Percentiles rank a stretch among this genome's conserved stretches.
phyloP scores from a whole-genome alignment of 2,888 invertebrate species.

The Catocala fraxini region DNA sequence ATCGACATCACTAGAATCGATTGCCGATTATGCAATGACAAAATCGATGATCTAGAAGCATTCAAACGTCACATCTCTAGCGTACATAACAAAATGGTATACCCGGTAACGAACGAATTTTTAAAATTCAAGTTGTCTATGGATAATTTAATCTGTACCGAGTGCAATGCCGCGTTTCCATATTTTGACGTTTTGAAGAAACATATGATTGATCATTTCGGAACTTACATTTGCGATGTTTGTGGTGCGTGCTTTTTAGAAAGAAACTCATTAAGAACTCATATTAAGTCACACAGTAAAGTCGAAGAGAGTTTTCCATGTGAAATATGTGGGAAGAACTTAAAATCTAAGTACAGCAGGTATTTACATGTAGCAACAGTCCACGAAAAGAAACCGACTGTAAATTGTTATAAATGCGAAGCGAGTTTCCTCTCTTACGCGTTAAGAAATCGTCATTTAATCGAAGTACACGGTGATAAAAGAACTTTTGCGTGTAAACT shows the following conservation, averaged over 20 bases:
- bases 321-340: constrained; percentile 78
- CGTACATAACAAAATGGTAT: constrained; percentile 59
- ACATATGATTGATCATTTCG: constrained; percentile 79
- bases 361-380: constrained; percentile 75
- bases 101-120: constrained; percentile 72
- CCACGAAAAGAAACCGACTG: constrained; percentile 77
- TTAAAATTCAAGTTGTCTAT: constrained; percentile 71
- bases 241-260: constrained; percentile 83
- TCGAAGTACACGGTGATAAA: constrained; percentile 77
- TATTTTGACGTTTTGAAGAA: constrained; percentile 73
- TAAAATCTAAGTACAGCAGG: constrained; percentile 76
- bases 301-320: constrained; percentile 83
- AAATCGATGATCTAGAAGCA: constrained; percentile 67
- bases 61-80: constrained; percentile 68
- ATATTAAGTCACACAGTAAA: constrained; percentile 76
- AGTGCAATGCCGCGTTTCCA: constrained; percentile 68
- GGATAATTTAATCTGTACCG: constrained; percentile 71
- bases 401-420: constrained; percentile 79
- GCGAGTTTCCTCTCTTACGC: constrained; percentile 67
- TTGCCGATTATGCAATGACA: constrained; percentile 72
- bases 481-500: constrained; percentile 74
- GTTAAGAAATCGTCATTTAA: constrained; percentile 72
- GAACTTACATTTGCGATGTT: constrained; percentile 75
- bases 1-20: constrained; percentile 79
- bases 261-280: constrained; percentile 75